Evolutionary conservation across 2,113 vertebrate species (phyloP).

Genomic region (Picathartes gymnocephalus): DNA sequence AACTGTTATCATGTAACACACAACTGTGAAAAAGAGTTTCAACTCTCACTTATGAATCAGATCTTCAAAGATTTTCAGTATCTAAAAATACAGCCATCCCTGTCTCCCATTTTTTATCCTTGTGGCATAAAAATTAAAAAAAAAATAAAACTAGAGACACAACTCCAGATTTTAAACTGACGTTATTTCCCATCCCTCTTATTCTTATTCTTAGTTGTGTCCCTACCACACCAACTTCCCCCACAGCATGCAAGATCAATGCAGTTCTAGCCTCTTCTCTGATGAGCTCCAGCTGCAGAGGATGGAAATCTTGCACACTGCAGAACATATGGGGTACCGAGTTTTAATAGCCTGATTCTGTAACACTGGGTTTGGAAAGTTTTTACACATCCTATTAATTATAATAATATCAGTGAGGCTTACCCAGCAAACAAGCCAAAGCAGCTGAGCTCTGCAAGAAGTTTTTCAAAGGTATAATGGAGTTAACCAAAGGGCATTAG

Average conservation of each 20-base stretch:
- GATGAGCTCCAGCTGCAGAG: background rate
- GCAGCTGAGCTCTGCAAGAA: constrained; percentile 52
- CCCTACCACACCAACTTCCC: background rate
- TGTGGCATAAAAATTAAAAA: background rate
- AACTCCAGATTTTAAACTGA: background rate
- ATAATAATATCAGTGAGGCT: constrained; percentile 44
- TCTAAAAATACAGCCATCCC: background rate
- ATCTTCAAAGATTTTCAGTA: background rate
- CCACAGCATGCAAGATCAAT: background rate
- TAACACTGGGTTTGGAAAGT: background rate
- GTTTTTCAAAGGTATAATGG: constrained; percentile 52
- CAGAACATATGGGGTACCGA: background rate
- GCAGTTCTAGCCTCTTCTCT: background rate
- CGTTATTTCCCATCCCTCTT: background rate
- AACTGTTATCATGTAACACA: background rate
- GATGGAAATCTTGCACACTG: background rate
- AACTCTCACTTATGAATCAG: background rate
- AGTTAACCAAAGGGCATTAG: constrained; percentile 58
- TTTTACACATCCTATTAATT: constrained; percentile 48
- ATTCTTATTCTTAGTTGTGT: background rate
- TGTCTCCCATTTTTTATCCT: background rate
- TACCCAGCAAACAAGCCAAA: constrained; percentile 55
- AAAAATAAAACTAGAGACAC: background rate
- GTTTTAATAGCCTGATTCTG: background rate
- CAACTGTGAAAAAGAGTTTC: background rate